Evolutionary conservation across 2,113 vertebrate species (phyloP), one percentile per base, ranked within the genome.

Genomic region (Oncorhynchus mykiss): DNA sequence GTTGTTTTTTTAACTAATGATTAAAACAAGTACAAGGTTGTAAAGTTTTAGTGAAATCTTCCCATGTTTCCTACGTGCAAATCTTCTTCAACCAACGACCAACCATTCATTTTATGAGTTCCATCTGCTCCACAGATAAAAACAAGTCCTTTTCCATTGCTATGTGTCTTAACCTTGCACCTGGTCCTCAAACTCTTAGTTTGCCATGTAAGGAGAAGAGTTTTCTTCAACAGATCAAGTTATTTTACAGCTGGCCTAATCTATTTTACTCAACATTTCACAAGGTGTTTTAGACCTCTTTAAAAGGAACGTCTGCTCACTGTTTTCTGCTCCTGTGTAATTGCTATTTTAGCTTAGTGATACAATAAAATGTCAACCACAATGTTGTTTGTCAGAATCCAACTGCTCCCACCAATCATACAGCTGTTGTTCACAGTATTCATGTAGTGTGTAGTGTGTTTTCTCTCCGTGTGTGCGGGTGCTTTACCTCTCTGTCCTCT

Each of bases 401-500:
- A 62, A 2, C 59, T 62, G 54, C 54, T 57, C 14, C 20, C 54
- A 57, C 20, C 13, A 14, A 57, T 57, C 54, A 22, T 62, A 62
- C n/a, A 22, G 59, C 8, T 62, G 5, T 16, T 57, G 45, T 68
- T 34, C 67, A 72, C 34, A 20, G 8, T n/a, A 34, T 72, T 60
- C 14, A 9, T 71, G 49, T 66, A 14, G 22, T 54, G 67, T 66
- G 34, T n/a, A 22, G 13, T 76, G 51, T 48, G 11, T 74, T 7
- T 5, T 70, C 25, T 65, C 29, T 29, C 1, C 2, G 65, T 74
- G 59, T 70, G 79, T 85, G 78, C 57, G 62, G 86, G 85, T 90
- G 90, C 92, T 92, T 93, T 94, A 93, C 92, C 84, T 93, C 81
- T 81, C 76, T 90, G 82, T 90, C 86, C 89, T 90, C 78, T 82